A percentile compares a stretch with the other conserved stretches of the same genome.
Evolutionary conservation across 2,113 vertebrate species (phyloP).

Genomic region (Paramormyrops kingsleyae): DNA sequence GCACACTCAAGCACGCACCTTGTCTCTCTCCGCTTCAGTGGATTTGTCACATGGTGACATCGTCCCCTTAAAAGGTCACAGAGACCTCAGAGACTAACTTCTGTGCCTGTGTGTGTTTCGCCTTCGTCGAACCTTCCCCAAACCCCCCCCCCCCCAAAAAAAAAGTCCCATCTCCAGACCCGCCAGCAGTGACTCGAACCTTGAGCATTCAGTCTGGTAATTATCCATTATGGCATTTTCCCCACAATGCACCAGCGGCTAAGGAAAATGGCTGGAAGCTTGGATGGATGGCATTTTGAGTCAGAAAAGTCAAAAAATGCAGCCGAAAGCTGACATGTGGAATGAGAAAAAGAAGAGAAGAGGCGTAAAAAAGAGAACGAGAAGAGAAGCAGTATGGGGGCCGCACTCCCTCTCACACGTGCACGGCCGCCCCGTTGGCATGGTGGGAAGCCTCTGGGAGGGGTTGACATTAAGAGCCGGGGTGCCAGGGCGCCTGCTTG

Average conservation of each 20-base stretch:
- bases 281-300: neutral
- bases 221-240: neutral
- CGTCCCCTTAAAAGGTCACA: slow-evolving; percentile 51
- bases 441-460: neutral
- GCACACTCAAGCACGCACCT: neutral
- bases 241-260: neutral
- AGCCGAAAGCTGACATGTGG: neutral
- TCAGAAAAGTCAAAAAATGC: neutral
- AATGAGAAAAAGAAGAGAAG: neutral
- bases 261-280: neutral
- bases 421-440: neutral
- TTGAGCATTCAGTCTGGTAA: neutral
- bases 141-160: neutral
- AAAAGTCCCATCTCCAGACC: neutral
- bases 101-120: neutral
- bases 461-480: slow-evolving; percentile 20
- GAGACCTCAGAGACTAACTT: slow-evolving; percentile 23
- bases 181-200: neutral
- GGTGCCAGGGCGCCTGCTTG: slow-evolving; percentile 42
- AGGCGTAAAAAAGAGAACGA: neutral
- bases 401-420: neutral
- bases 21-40: neutral
- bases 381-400: neutral
- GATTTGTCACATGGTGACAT: slow-evolving; percentile 39
- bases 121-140: neutral